A percentile compares a stretch with the other conserved stretches of the same genome.
These are phyloP conservation scores for Tarsius wallacei DNA, from an alignment of 2,797 vertebrate species.

Conservation along the genomic window DNA sequence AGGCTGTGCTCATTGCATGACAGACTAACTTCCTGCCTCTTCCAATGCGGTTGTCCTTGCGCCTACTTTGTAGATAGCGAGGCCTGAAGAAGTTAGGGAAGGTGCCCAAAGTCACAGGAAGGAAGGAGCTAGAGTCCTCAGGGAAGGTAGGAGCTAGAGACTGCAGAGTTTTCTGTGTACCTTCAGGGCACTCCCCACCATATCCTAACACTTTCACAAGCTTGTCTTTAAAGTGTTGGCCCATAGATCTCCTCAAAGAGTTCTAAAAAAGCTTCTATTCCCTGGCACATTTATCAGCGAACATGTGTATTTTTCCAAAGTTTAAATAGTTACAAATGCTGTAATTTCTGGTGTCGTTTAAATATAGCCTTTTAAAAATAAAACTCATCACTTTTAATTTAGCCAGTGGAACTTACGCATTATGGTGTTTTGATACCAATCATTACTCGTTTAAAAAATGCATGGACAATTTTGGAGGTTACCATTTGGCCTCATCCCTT, in stretches of 20 bases:
- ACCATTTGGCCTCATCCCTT: not conserved
- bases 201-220: not conserved
- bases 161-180: not conserved
- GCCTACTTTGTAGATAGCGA: not conserved
- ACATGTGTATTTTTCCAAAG: slow-evolving; percentile 54
- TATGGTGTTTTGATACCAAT: not conserved
- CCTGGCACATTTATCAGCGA: slow-evolving; percentile 33
- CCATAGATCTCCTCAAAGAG: not conserved
- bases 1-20: not conserved
- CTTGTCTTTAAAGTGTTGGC: not conserved
- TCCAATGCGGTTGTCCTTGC: not conserved
- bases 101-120: not conserved
- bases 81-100: not conserved
- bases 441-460: slow-evolving; percentile 50
- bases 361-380: slow-evolving; percentile 55
- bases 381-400: slow-evolving; percentile 47
- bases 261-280: slow-evolving; percentile 53
- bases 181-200: not conserved
- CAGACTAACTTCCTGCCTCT: not conserved
- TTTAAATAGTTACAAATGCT: slow-evolving; percentile 46
- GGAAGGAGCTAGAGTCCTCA: too few species aligned
- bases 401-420: not conserved
- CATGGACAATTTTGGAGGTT: not conserved
- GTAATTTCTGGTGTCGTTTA: slow-evolving; percentile 29
- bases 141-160: not conserved